A percentile compares a stretch with the other conserved stretches of the same genome.
phyloP scores from a whole-genome alignment of 2,113 vertebrate species.

The Sprattus sprattus region DNA sequence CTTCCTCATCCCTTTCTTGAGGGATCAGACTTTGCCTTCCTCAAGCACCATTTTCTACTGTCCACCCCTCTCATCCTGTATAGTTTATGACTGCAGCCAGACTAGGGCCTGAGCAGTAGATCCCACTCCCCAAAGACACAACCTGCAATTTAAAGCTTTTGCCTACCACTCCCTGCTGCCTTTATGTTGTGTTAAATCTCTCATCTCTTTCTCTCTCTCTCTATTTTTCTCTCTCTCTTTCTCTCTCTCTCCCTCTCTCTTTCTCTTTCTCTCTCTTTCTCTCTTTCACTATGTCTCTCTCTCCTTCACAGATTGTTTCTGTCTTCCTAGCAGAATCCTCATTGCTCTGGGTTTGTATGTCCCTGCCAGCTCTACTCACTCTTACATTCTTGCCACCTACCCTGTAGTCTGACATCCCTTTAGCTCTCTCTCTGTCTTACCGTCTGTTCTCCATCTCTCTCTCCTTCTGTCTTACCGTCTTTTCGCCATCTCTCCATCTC shows the following conservation, averaged over 20 bases:
- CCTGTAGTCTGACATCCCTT: not conserved
- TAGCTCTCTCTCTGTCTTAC: constrained; percentile 1
- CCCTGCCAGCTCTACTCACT: not conserved
- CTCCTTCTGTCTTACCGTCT: not conserved
- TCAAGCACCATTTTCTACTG: constrained; percentile 24
- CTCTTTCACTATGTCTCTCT: not conserved
- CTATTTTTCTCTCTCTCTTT: not conserved
- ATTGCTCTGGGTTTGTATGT: not conserved
- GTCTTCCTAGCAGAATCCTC: not conserved
- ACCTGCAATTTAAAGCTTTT: constrained; percentile 25
- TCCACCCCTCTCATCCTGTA: not conserved
- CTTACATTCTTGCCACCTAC: not conserved
- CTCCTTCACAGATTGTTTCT: not conserved
- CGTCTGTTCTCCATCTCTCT: constrained; percentile 20
- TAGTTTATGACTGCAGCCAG: constrained; percentile 25
- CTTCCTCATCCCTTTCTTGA: not conserved
- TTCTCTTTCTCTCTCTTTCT: not conserved
- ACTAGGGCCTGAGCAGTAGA: not conserved
- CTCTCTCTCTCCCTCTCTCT: not conserved
- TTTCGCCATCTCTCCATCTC: constrained; percentile 10
- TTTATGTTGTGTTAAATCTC: constrained; percentile 12
- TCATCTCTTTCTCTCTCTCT: not conserved
- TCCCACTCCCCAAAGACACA: constrained; percentile 24
- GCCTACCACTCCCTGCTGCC: constrained; percentile 23
- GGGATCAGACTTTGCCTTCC: constrained; percentile 28